phyloP scores from a whole-genome alignment of 2,888 invertebrate species.

The Phortica magna region DNA sequence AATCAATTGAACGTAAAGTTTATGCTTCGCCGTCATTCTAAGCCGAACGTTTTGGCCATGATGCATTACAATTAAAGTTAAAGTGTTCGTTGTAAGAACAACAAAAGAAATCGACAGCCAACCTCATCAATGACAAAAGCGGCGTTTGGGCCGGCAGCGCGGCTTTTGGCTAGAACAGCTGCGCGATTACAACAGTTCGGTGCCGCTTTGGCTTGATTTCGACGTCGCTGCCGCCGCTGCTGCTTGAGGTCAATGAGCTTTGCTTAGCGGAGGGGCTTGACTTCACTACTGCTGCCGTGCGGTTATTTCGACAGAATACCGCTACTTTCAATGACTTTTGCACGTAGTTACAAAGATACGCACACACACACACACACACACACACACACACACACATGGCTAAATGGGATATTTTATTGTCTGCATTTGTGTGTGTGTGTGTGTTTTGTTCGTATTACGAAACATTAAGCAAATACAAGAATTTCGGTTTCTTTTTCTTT shows the following conservation, averaged over 20 bases:
- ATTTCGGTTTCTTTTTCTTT: conserved; percentile 65
- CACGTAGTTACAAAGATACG: conserved; percentile 43
- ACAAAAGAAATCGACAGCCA: neutral
- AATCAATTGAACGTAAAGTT: too few species aligned
- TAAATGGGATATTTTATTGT: neutral
- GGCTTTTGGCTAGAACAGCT: conserved; percentile 38
- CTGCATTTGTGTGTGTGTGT: conserved; percentile 40
- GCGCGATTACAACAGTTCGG: conserved; percentile 65
- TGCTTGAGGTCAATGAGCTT: conserved; percentile 12
- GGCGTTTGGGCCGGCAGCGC: neutral
- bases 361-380: conserved; percentile 12
- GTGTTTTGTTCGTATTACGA: conserved; percentile 58
- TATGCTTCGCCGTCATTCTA: too few species aligned
- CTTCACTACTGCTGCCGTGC: conserved; percentile 19
- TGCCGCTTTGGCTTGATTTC: conserved; percentile 56
- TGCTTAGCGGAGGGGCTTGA: conserved; percentile 13
- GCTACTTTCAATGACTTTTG: conserved; percentile 70
- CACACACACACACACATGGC: neutral
- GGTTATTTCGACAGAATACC: conserved; percentile 70
- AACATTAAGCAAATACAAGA: conserved; percentile 70
- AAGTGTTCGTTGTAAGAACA: neutral
- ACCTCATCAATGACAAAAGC: neutral
- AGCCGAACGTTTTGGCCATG: neutral
- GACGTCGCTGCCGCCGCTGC: conserved; percentile 53
- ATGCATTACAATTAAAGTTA: neutral